Evolutionary conservation across 2,888 invertebrate species (phyloP).

Genomic region (Choristoneura rosaceana): DNA sequence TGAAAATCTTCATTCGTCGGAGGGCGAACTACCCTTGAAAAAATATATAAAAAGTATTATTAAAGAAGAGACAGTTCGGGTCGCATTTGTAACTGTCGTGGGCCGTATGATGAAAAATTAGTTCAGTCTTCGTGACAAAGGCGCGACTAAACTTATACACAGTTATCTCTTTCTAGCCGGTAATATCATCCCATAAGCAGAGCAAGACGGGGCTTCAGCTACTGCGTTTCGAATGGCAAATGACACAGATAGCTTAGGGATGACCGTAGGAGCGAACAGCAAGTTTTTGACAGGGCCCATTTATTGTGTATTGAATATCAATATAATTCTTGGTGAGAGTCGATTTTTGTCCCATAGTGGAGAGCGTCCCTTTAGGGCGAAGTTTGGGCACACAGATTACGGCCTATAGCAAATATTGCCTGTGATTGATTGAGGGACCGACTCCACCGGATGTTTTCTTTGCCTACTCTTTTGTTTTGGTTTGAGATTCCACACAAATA

Average conservation of each 20-base stretch:
- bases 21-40: constrained; percentile 83
- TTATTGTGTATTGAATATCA: constrained; percentile 86
- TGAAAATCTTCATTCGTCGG: constrained; percentile 80
- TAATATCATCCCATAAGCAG: constrained; percentile 47
- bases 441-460: constrained; percentile 62
- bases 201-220: constrained; percentile 61
- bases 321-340: constrained; percentile 85
- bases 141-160: constrained; percentile 78
- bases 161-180: constrained; percentile 68
- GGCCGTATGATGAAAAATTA: constrained; percentile 86
- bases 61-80: constrained; percentile 86
- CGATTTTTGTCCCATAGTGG: constrained; percentile 81
- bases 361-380: constrained; percentile 71
- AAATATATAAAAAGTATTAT: constrained; percentile 84
- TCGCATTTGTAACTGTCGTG: constrained; percentile 85
- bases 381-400: constrained; percentile 83
- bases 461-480: constrained; percentile 65
- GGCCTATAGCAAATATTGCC: constrained; percentile 81
- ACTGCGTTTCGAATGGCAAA: constrained; percentile 83
- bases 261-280: constrained; percentile 86
- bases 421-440: constrained; percentile 74
- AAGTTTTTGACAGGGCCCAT: constrained; percentile 85
- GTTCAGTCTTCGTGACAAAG: constrained; percentile 84
- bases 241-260: constrained; percentile 85
- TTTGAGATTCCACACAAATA: constrained; percentile 43